Base-by-base conservation (phyloP, 2,113 vertebrate genomes). In the Tychaedon coryphoeus region DNA sequence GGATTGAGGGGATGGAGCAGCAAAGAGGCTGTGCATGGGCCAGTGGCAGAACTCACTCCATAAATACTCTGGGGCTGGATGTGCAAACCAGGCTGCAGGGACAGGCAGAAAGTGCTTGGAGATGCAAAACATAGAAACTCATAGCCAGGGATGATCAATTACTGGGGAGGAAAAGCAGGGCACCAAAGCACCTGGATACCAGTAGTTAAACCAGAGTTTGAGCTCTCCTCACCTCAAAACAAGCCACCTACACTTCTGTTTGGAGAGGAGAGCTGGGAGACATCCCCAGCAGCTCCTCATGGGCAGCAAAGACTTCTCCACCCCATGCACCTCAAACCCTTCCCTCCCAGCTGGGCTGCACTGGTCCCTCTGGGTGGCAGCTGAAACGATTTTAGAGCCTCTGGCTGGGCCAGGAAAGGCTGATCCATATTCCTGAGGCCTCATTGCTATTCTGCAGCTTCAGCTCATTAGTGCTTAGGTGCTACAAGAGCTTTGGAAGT, bases 381-480 rank as follows among this genome's bases (percentile, higher is more conserved):
- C 42, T 51, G 47, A 60, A 86, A 53, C 0, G 1, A 34, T 78
- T 91, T 80, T 45, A 84, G 82, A 83, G 48, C 69, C 19, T 45
- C 57, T 47, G 51, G n/a, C 65, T 45, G 62, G 75, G 78, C n/a
- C 64, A n/a, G 65, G 36, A 29, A 54, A 45, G 53, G 65, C 43
- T 60, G 89, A 60, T 92, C 91, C 77, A 0, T 87, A 47, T 89
- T 86, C 58, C 77, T 7, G 45, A 95, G 73, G 73, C 66, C 83
- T 96, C 90, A 45, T 90, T 62, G 70, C 69, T 70, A 90, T 88
- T 95, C 92, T 67, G 86, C 92, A 90, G 91, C 76, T 86, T 89
- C 94, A 86, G 95, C 86, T 95, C 94, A 56, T 96, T 93, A 95
- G 94, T 88, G 38, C 91, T 77, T 18, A 66, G 91, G 88, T 80